These are phyloP conservation scores for Chlorodrepanis virens DNA, from an alignment of 2,113 vertebrate genomes.

Conservation along the genomic window DNA sequence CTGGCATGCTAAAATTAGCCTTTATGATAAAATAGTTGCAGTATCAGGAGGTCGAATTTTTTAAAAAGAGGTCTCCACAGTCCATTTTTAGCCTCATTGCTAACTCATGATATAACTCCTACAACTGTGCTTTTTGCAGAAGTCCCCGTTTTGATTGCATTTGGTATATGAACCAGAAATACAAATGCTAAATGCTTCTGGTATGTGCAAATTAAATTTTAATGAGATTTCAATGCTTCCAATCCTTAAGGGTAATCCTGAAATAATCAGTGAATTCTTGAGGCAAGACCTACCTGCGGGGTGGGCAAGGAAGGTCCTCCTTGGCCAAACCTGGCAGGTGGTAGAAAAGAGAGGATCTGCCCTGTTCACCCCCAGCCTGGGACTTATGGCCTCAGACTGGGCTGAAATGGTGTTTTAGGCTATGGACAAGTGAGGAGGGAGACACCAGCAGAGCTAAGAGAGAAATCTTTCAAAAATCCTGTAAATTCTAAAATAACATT, in stretches of 20 bases:
- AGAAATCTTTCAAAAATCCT: neutral
- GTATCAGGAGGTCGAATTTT: neutral
- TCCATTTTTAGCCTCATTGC: neutral
- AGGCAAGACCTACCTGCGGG: accelerated
- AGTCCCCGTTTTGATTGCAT: neutral
- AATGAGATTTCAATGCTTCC: neutral
- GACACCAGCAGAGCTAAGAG: neutral
- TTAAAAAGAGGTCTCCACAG: neutral
- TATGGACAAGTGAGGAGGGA: neutral
- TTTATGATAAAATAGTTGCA: neutral
- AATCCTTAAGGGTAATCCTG: neutral
- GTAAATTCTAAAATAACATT: neutral
- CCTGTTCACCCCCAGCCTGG: neutral
- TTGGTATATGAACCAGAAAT: constrained; percentile 13
- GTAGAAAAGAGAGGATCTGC: neutral
- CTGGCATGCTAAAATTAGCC: neutral
- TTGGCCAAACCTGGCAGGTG: accelerated
- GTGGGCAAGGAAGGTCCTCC: neutral
- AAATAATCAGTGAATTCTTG: neutral
- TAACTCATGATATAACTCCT: neutral
- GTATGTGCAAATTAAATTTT: neutral
- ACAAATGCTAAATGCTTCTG: neutral
- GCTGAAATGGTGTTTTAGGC: neutral
- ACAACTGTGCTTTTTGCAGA: neutral
- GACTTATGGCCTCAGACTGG: neutral